These are phyloP conservation scores for Anseranas semipalmata DNA, from an alignment of 2,113 vertebrate genomes.

Conservation along the genomic window DNA sequence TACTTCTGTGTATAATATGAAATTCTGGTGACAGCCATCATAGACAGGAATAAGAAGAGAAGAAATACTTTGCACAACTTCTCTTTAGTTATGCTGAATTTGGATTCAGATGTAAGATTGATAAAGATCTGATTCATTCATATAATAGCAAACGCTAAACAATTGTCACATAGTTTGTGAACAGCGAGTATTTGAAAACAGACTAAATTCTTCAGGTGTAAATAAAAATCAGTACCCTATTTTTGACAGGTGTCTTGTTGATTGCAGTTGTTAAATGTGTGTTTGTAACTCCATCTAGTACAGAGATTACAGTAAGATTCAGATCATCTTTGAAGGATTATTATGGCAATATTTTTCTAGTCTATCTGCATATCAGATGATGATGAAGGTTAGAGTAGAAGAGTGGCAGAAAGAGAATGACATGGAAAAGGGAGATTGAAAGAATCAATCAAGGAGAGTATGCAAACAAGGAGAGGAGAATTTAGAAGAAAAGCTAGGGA, in stretches of 20 bases:
- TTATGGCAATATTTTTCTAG: neutral
- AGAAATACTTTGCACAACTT: neutral
- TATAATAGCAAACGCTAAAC: neutral
- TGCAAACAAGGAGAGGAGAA: neutral
- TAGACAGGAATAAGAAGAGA: neutral
- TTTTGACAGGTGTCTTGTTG: conserved; percentile 33
- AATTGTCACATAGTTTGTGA: neutral
- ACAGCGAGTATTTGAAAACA: neutral
- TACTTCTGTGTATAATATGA: neutral
- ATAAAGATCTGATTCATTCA: neutral
- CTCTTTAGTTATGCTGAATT: neutral
- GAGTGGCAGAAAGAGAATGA: neutral
- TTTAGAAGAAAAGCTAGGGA: neutral
- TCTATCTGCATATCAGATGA: neutral
- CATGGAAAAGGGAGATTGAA: neutral
- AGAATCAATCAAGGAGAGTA: neutral
- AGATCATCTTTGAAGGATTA: neutral
- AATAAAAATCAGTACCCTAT: conserved; percentile 31
- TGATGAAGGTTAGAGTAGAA: neutral
- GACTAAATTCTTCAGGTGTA: neutral
- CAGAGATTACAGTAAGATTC: neutral
- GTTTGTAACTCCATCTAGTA: neutral
- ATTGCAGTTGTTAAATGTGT: conserved; percentile 9
- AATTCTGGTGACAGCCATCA: neutral
- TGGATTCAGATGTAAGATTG: neutral